Conservation (phyloP, 2,888 invertebrate species). For the Epirrhoe tristata region DNA sequence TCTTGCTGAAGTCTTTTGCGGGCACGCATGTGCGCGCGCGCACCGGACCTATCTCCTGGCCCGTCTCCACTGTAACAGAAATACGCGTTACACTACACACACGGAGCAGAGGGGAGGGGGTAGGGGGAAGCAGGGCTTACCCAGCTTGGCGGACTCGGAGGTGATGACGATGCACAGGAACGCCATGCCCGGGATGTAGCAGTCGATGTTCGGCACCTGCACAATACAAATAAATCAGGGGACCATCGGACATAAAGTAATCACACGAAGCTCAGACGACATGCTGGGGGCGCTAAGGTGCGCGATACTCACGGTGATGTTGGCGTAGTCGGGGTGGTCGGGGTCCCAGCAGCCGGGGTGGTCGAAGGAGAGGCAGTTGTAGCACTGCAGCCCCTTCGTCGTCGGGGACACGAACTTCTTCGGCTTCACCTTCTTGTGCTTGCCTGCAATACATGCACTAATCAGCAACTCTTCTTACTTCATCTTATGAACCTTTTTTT, state of each 20-base stretch:
- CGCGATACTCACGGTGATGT: slow-evolving; percentile 67
- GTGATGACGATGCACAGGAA: slow-evolving; percentile 79
- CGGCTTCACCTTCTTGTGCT: slow-evolving; percentile 74
- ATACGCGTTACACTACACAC: background rate
- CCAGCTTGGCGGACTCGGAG: slow-evolving; percentile 76
- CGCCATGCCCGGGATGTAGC: slow-evolving; percentile 81
- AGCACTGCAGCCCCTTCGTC: slow-evolving; percentile 77
- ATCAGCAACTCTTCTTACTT: no score
- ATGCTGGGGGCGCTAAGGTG: no score
- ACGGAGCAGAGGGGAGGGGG: no score
- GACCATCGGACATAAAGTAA: no score
- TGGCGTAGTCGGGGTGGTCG: slow-evolving; percentile 78
- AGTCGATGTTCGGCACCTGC: slow-evolving; percentile 79
- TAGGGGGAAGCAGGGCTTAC: slow-evolving; percentile 51
- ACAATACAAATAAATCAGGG: background rate
- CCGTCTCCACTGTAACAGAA: slow-evolving; percentile 69
- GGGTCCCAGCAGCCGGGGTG: slow-evolving; percentile 83
- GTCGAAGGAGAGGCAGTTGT: slow-evolving; percentile 80
- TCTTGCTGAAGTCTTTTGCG: slow-evolving; percentile 78
- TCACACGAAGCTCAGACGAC: no score
- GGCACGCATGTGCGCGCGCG: slow-evolving; percentile 80
- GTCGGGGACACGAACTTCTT: slow-evolving; percentile 74
- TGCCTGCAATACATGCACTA: slow-evolving; percentile 52
- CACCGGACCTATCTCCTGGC: slow-evolving; percentile 78
- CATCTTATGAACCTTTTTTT: no score